A percentile compares a stretch with the other conserved stretches of the same genome.
phyloP scores from a whole-genome alignment of 2,797 vertebrate genomes.

The Thamnophis elegans region DNA sequence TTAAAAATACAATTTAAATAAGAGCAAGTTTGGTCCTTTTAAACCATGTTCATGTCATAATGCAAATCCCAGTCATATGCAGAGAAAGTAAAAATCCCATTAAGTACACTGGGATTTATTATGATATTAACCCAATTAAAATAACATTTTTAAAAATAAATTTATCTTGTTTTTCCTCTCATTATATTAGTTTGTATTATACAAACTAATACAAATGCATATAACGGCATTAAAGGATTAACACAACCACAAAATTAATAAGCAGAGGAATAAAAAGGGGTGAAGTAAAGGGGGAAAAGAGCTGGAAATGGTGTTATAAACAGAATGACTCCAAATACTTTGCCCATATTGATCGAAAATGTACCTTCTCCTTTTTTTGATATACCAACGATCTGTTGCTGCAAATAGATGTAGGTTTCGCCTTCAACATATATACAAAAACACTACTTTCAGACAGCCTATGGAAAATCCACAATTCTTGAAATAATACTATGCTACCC shows the following conservation, averaged over 20 bases:
- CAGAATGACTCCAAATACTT: neutral
- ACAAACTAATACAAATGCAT: neutral
- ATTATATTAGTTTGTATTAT: neutral
- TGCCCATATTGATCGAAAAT: neutral
- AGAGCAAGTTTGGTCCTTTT: neutral
- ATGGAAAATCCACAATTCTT: neutral
- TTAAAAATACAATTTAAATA: neutral
- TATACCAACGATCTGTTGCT: neutral
- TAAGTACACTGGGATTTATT: neutral
- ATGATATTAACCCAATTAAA: neutral
- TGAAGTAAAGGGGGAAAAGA: neutral
- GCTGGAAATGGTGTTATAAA: neutral
- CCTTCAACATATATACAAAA: neutral
- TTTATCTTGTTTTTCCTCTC: neutral
- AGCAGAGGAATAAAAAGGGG: neutral
- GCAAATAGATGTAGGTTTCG: neutral
- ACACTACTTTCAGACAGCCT: neutral
- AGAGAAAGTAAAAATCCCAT: neutral
- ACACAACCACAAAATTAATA: neutral
- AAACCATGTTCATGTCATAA: neutral
- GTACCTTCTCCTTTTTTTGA: neutral
- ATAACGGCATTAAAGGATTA: neutral
- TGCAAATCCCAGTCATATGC: neutral
- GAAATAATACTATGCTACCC: neutral
- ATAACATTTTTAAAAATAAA: neutral